phyloP scores from a whole-genome alignment of 2,888 invertebrate species.

The Toxonevra muliebris region DNA sequence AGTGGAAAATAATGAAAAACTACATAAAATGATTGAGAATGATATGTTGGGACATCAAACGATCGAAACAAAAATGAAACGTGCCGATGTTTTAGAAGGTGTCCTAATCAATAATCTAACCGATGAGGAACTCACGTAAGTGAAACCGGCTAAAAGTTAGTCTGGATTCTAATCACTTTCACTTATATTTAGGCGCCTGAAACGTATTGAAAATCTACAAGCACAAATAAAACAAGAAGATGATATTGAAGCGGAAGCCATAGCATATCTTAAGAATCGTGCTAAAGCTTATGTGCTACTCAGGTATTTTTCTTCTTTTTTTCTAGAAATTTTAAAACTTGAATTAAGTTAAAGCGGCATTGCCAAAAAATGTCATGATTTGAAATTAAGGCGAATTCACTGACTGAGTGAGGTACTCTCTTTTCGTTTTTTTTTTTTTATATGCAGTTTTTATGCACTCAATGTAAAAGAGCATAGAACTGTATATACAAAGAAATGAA shows the following conservation, averaged over 20 bases:
- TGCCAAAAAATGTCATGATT: too few species aligned
- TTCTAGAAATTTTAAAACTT: neutral
- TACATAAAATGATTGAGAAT: constrained; percentile 54
- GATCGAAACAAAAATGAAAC: constrained; percentile 51
- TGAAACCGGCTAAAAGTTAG: neutral
- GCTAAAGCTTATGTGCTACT: constrained; percentile 54
- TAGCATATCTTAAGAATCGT: constrained; percentile 50
- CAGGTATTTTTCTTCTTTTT: constrained; percentile 43
- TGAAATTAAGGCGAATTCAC: too few species aligned
- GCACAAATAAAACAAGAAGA: constrained; percentile 42
- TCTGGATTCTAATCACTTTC: neutral
- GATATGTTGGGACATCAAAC: constrained; percentile 52
- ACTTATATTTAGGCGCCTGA: constrained; percentile 46
- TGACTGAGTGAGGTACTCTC: too few species aligned
- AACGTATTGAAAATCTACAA: constrained; percentile 51
- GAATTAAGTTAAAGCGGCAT: neutral
- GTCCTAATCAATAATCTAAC: constrained; percentile 57
- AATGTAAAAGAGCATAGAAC: too few species aligned
- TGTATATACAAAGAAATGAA: too few species aligned
- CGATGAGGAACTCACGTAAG: constrained; percentile 56
- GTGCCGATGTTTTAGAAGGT: constrained; percentile 52
- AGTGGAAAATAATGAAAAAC: constrained; percentile 55
- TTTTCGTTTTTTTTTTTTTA: too few species aligned
- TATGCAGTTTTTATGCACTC: too few species aligned
- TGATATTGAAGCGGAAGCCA: constrained; percentile 40